Evolutionary conservation across 2,888 invertebrate genomes (phyloP), one percentile per base, ranked within the genome.

Genomic region (Mythimna lalbum): DNA sequence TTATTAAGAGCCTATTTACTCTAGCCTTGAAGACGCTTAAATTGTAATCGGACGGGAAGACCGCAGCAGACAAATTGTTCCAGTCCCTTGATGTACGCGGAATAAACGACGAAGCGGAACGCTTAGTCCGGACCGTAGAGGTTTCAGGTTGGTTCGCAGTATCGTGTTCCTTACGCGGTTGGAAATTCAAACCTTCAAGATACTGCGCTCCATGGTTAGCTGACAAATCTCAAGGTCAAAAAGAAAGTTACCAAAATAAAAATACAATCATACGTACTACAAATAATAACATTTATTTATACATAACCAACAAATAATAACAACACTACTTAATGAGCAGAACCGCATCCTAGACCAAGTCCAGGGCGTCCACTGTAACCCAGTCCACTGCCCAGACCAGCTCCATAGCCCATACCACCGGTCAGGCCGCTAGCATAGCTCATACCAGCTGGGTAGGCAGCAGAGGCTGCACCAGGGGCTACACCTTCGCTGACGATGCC

Each of bases 401-500:
- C 53, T 1, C 75, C 63, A 33, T 64, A 76, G 5, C 64, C 59
- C 5, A 70, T 2, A 23, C 78, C 60, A n/a, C 73, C 76, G 10
- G 59, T 53, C 12, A 75, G n/a, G 7, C 75, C 65, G 1, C 59
- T 53, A 6, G 53, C 17, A 9, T 77, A 69, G 7, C 71, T 69
- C 4, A 73, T 1, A 1, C 77, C 71, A 19, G 68, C 63, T 19
- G 74, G 52, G 12, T 74, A 74, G 0, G 66, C 43, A 0, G 39
- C 9, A 36, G 69, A 39, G 0, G 23, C 75, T 2, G 17, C 66
- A 27, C 70, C 75, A 53, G 80, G 70, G 0, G 80, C 81, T 0
- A 83, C 12, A 0, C 71, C 71, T 59, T 89, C 87, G 10, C 83
- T 83, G 0, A 87, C 71, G n/a, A 92, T 90, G 9, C 84, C 91